Evolutionary conservation across 2,888 invertebrate genomes (phyloP), one percentile per base, ranked within the genome.

Genomic region (Drosophila mayaguana): DNA sequence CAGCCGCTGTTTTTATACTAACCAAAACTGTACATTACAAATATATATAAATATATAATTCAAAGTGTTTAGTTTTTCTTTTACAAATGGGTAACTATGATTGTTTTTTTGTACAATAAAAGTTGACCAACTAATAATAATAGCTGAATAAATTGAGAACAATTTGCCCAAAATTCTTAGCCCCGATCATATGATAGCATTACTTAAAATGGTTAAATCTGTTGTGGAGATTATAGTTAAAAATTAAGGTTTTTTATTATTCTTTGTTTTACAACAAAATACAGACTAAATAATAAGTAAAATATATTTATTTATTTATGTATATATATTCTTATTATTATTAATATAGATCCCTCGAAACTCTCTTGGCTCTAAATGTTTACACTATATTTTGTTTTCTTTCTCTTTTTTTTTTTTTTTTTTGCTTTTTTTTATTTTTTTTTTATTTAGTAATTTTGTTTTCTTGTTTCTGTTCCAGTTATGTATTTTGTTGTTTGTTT

Each of bases 181-280:
- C 5, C 42, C 42, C 43, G 1, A 20, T 12, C 4, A 36, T 36
- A 36, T 36, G 14, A 36, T 14, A 5, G 36, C 9, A 20, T 14
- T 14, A 20, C 2, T 28, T 36, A 34, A 38, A 54, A 14, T 36
- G 12, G 11, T 38, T 32, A 4, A 51, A 11, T 59, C 16, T 11
- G n/a, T 36, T 18, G n/a, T 53, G 53, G 7, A 12, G n/a, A 38
- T 56, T 81, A 50, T 77, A 63, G 73, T 81, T 78, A 78, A 87
- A 90, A 87, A 89, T 89, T 90, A 79, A 81, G 75, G 54, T 81
- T 71, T 89, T 89, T 83, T 87, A 81, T 86, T 85, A 87, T 70
- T 82, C 57, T 87, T 87, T 87, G 89, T 90, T 89, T 78, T 90
- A 90, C 85, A 86, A 90, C 85, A 90, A 85, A 90, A 86, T 86